phyloP scores from a whole-genome alignment of 2,888 invertebrate genomes.

The Agrotis segetum region DNA sequence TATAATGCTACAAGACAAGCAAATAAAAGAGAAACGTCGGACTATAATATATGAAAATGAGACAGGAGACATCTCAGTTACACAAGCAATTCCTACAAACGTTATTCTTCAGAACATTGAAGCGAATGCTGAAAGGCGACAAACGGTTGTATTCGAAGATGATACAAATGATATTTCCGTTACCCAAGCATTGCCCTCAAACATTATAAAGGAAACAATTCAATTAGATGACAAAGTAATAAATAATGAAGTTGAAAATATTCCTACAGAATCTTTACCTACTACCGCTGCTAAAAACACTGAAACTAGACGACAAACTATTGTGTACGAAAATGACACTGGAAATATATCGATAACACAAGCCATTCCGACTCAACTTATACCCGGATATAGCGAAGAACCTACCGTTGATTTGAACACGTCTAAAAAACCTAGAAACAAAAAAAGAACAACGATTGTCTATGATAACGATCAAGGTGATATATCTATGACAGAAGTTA shows the following conservation, averaged over 20 bases:
- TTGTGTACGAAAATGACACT: slow-evolving; percentile 56
- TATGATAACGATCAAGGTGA: slow-evolving; percentile 42
- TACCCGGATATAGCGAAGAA: slow-evolving; percentile 14
- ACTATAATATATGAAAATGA: slow-evolving; percentile 61
- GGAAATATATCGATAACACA: slow-evolving; percentile 67
- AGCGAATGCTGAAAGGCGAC: slow-evolving; percentile 10
- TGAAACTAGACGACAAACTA: slow-evolving; percentile 51
- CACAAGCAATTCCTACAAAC: slow-evolving; percentile 60
- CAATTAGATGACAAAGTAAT: background rate
- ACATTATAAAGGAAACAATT: slow-evolving; percentile 28
- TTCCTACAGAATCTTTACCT: slow-evolving; percentile 3
- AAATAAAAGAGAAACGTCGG: slow-evolving; percentile 40
- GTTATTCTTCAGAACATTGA: slow-evolving; percentile 29
- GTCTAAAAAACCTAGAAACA: background rate
- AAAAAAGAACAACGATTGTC: slow-evolving; percentile 36
- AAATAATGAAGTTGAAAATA: background rate
- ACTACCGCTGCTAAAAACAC: slow-evolving; percentile 13
- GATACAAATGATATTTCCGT: slow-evolving; percentile 40
- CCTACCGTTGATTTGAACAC: background rate
- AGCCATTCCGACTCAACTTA: slow-evolving; percentile 33
- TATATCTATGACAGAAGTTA: slow-evolving; percentile 62
- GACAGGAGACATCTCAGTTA: slow-evolving; percentile 60
- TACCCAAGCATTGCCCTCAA: slow-evolving; percentile 49
- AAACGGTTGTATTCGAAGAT: slow-evolving; percentile 29
- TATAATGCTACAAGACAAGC: slow-evolving; percentile 24